Conservation (phyloP, 2,888 invertebrate genomes). For the Nephrocerus scutellatus region DNA sequence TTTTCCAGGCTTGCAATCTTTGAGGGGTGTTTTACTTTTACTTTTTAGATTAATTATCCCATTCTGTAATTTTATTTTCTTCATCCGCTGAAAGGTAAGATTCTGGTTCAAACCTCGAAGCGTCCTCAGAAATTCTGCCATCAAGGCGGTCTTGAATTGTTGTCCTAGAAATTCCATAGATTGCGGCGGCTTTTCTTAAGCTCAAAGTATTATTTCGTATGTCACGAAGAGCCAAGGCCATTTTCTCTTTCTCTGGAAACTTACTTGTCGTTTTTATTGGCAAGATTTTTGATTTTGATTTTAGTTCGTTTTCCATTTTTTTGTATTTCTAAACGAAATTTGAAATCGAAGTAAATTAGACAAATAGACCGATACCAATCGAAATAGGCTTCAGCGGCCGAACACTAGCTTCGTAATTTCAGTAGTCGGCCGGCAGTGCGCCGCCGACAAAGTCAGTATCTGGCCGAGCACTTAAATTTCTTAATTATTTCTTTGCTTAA, state of each 20-base stretch:
- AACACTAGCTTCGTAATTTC: no score
- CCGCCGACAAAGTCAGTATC: neutral
- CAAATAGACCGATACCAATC: no score
- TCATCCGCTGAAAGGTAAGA: slow-evolving; percentile 1
- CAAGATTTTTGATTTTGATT: no score
- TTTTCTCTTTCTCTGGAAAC: slow-evolving; percentile 1
- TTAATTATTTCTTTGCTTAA: no score
- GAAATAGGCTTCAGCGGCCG: no score
- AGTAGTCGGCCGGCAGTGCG: no score
- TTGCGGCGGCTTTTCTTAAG: slow-evolving; percentile 2
- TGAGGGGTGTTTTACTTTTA: slow-evolving; percentile 7
- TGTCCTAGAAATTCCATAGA: slow-evolving; percentile 4
- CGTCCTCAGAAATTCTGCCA: slow-evolving; percentile 1
- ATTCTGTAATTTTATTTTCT: slow-evolving; percentile 7
- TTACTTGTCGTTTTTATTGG: slow-evolving; percentile 3
- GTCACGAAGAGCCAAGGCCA: no score
- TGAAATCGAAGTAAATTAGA: no score
- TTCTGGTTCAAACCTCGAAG: slow-evolving; percentile 1
- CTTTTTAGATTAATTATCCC: slow-evolving; percentile 4
- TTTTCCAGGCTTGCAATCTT: slow-evolving; percentile 2
- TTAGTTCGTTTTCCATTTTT: no score
- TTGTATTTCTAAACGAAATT: no score
- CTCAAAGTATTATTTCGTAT: slow-evolving; percentile 4
- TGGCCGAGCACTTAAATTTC: no score
- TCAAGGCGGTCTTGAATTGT: slow-evolving; percentile 3